Base-by-base conservation (phyloP, 2,888 invertebrate species). In the Zaprionus obscuricornis region DNA sequence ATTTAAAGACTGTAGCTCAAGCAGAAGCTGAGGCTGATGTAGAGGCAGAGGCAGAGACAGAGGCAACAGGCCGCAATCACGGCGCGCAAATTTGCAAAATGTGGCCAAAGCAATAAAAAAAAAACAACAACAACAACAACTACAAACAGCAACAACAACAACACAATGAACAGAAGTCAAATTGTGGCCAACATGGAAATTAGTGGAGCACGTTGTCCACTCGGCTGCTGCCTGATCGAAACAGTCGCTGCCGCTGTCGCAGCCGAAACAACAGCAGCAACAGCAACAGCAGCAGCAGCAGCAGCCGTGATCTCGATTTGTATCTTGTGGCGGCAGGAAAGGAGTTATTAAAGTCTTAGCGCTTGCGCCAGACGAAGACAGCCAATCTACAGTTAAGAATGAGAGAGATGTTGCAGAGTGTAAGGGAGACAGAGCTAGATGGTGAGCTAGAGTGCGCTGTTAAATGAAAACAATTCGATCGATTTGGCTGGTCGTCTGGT, bases 171-270 rank as follows among this genome's bases (percentile, higher is more conserved):
- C 81, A 81, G 81, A 81, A 81, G 81, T 81, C 85, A 79, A 83
- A 83, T 81, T 81, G 85, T 85, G 83, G 81, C 81, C 85, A 81
- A 83, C 85, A 85, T 83, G 83, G 75, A 81, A 85, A 81, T 81
- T 81, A 81, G 82, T 77, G 74, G 63, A 83, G 75, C 79, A 70
- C 63, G n/a, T 66, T 65, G 71, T 67, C 76, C 82, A 69, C 70
- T 77, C 45, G 57, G 54, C 39, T 46, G 58, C 55, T 66, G 62
- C 43, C 57, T 55, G 51, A 55, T 76, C 55, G 58, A 59, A 58
- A 17, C 27, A 31, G 10, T 29, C 10, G 33, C 39, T 26, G 36
- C 27, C 10, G 33, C 37, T 17, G 34, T 6, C n/a, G 58, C 67
- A 45, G 51, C 51, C 27, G 18, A 46, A 39, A 14, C 52, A 54